phyloP scores from a whole-genome alignment of 1,140 invertebrate species.

The Formica selysi region DNA sequence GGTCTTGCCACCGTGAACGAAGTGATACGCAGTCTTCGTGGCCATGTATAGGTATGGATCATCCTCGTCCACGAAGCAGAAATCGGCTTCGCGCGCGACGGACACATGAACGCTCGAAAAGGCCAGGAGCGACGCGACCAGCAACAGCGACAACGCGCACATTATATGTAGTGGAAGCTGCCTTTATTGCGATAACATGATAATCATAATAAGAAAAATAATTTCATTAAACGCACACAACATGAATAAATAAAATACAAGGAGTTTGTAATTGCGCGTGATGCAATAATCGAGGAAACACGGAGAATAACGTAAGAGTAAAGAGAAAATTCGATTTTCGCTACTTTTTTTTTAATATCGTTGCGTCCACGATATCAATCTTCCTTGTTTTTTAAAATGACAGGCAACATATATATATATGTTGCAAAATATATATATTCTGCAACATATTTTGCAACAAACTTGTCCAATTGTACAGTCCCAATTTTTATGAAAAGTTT shows the following conservation, averaged over 20 bases:
- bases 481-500: no score
- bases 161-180: slow-evolving; percentile 26
- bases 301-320: no score
- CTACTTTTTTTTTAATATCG: no score
- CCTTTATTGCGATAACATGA: background rate
- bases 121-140: slow-evolving; percentile 58
- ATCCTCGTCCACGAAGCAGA: slow-evolving; percentile 83
- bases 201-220: background rate
- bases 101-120: slow-evolving; percentile 52
- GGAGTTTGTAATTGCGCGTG: no score
- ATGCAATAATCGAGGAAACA: no score
- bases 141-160: slow-evolving; percentile 16
- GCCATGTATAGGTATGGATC: slow-evolving; percentile 85
- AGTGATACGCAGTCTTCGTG: slow-evolving; percentile 86
- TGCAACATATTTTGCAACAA: no score
- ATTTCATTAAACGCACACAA: background rate
- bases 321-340: no score
- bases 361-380: no score
- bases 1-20: slow-evolving; percentile 81
- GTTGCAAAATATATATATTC: no score
- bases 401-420: no score
- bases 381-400: no score
- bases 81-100: slow-evolving; percentile 77
- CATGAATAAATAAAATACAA: background rate
- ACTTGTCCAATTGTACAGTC: no score